Conservation (phyloP, 2,888 invertebrate species). For the Punctoribates punctum region DNA sequence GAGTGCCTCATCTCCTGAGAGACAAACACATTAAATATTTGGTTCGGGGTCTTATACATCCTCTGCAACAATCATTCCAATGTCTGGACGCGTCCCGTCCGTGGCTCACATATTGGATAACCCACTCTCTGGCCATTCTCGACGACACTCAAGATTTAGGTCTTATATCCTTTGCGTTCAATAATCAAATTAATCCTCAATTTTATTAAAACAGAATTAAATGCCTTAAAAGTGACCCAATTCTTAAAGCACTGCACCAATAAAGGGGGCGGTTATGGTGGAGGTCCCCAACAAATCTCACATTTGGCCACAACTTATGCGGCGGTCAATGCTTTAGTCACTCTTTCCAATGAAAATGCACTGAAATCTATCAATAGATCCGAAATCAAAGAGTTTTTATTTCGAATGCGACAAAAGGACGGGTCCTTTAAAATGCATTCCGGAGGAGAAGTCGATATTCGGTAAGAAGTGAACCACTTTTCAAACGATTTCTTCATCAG, state of each 20-base stretch:
- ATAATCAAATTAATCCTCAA: not conserved
- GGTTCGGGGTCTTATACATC: constrained; percentile 42
- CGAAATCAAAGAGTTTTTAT: constrained; percentile 71
- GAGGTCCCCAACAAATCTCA: constrained; percentile 85
- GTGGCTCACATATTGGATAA: constrained; percentile 96
- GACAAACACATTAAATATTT: constrained; percentile 45
- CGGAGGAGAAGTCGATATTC: constrained; percentile 86
- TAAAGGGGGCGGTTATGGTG: constrained; percentile 59
- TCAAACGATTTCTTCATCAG: not conserved
- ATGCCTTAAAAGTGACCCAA: constrained; percentile 17
- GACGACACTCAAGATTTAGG: constrained; percentile 56
- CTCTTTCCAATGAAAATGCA: constrained; percentile 81
- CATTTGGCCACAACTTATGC: constrained; percentile 98
- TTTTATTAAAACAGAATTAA: not conserved
- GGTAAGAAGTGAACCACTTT: constrained; percentile 49
- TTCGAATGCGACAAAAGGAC: constrained; percentile 70
- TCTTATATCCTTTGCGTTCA: not conserved
- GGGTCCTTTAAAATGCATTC: constrained; percentile 89
- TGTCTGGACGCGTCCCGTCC: constrained; percentile 89
- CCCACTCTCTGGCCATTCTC: constrained; percentile 80
- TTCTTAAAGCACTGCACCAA: constrained; percentile 39
- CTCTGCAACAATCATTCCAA: constrained; percentile 53
- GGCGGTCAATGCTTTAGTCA: constrained; percentile 86
- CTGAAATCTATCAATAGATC: constrained; percentile 78
- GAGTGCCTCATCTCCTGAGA: constrained; percentile 28